Evolutionary conservation across 2,113 vertebrate genomes (phyloP), one percentile per base, ranked within the genome.

Genomic region (Hystrix cristata): DNA sequence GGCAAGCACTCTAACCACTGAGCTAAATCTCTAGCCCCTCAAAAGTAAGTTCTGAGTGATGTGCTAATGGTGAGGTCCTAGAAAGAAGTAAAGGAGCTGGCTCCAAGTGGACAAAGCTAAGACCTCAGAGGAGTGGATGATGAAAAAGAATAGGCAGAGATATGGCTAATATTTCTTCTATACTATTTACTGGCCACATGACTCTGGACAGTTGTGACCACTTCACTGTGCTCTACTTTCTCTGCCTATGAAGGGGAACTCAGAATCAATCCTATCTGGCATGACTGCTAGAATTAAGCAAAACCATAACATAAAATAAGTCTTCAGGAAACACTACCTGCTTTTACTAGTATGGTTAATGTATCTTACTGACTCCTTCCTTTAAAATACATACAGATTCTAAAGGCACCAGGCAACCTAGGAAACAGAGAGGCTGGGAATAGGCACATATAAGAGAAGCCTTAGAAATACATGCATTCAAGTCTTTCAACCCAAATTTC

Each of bases 301-400:
- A 93, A 51, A 71, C 16, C 91, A 83, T 1, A 38, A 86, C 23
- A 87, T 53, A 92, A 74, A 79, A 12, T 60, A 38, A 85, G 71
- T 67, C 23, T 21, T 92, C 27, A 86, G 48, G 64, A 87, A 87
- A 97, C 46, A 60, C 29, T 4, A 89, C 79, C 7, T 76, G 59
- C 46, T 83, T 69, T 67, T 84, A 76, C 53, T 43, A 87, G 31
- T n/a, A 84, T 48, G 51, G 25, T 64, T 69, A 69, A 55, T 78
- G 2, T 59, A 86, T 16, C 53, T 91, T 86, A 90, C 18, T 53
- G 11, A 64, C 31, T 88, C 46, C 31, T 94, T 92, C 48, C 59
- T 53, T 97, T 95, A 67, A 78, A 95, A 95, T 74, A 89, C 7
- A 79, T 65, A 86, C 27, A 76, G 34, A 38, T 38, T 92, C 34